Percentiles rank a stretch among this genome's conserved stretches.
These are phyloP conservation scores for Sisyra nigra DNA, from an alignment of 2,888 invertebrate genomes.

Conservation along the genomic window DNA sequence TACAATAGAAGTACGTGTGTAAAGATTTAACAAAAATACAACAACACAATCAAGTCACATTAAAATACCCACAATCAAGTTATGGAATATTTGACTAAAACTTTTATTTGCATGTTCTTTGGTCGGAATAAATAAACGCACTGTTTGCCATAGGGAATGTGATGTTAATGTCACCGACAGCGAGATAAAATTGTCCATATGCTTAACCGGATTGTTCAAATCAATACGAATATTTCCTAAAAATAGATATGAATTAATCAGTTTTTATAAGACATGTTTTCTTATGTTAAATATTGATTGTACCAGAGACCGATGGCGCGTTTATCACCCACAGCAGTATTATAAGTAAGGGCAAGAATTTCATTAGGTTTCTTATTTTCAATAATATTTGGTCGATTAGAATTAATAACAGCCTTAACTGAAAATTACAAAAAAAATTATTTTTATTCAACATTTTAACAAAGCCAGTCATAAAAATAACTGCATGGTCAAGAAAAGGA, in stretches of 20 bases:
- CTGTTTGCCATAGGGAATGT: conserved; percentile 21
- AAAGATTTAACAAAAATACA: too few species aligned
- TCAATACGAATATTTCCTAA: conserved; percentile 1
- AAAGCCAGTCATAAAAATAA: too few species aligned
- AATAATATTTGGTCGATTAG: background rate
- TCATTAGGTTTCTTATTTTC: background rate
- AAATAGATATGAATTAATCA: background rate
- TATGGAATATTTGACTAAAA: too few species aligned
- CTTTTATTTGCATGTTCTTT: too few species aligned
- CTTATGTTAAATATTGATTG: too few species aligned
- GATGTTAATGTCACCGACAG: background rate
- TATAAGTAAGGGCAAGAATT: conserved; percentile 2
- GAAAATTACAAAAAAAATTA: background rate
- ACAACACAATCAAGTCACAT: too few species aligned
- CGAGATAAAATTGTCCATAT: background rate
- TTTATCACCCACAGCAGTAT: background rate
- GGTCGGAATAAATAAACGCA: conserved; percentile 9
- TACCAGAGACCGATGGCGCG: background rate
- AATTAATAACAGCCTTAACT: conserved; percentile 1
- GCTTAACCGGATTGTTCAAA: background rate
- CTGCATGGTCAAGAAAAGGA: too few species aligned
- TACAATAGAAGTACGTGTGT: too few species aligned
- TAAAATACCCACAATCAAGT: too few species aligned
- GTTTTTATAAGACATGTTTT: too few species aligned
- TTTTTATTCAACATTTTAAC: too few species aligned